phyloP scores from a whole-genome alignment of 2,113 vertebrate genomes.

The Sander lucioperca region DNA sequence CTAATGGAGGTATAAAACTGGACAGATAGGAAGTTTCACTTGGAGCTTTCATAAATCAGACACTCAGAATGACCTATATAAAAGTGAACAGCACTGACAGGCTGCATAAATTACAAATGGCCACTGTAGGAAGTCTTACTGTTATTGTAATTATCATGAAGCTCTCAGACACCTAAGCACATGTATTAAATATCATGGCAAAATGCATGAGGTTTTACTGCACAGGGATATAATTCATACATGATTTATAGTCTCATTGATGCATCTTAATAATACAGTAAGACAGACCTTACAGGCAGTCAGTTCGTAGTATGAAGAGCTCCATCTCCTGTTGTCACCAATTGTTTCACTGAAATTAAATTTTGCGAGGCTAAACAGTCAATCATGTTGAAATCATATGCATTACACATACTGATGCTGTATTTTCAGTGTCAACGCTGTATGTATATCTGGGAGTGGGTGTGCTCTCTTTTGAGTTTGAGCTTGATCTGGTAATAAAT shows the following conservation, averaged over 20 bases:
- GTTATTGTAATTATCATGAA: slow-evolving; percentile 72
- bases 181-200: slow-evolving; percentile 59
- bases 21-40: slow-evolving; percentile 83
- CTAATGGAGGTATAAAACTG: slow-evolving; percentile 84
- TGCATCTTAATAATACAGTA: slow-evolving; percentile 29
- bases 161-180: slow-evolving; percentile 42
- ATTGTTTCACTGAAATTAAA: slow-evolving; percentile 27
- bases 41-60: slow-evolving; percentile 81
- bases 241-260: slow-evolving; percentile 30
- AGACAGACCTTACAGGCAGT: slow-evolving; percentile 14
- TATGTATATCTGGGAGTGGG: background rate
- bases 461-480: slow-evolving; percentile 8
- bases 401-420: background rate
- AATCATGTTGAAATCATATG: slow-evolving; percentile 1
- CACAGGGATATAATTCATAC: slow-evolving; percentile 29
- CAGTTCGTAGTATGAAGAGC: slow-evolving; percentile 9
- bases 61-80: slow-evolving; percentile 78
- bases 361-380: background rate
- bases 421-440: background rate
- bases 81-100: slow-evolving; percentile 69
- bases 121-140: slow-evolving; percentile 56
- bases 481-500: slow-evolving; percentile 52
- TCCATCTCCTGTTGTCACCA: slow-evolving; percentile 15
- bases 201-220: slow-evolving; percentile 44
- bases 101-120: slow-evolving; percentile 76